A percentile compares a stretch with the other conserved stretches of the same genome.
phyloP scores from a whole-genome alignment of 1,140 invertebrate genomes.

The Eumaeus atala region DNA sequence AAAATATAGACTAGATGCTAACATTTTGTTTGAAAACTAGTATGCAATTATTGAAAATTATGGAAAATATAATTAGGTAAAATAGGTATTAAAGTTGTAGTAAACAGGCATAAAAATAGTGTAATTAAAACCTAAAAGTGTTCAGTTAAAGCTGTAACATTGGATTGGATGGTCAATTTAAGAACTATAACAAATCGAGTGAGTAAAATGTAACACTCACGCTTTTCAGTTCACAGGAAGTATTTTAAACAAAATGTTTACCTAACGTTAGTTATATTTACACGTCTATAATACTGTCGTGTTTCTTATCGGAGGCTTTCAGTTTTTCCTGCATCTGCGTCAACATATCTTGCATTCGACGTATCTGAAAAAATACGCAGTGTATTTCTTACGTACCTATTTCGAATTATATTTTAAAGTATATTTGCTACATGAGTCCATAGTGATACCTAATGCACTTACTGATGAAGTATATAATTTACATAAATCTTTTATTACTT shows the following conservation, averaged over 20 bases:
- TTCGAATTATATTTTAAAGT: slow-evolving; percentile 8
- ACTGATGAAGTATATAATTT: too few relatives aligned
- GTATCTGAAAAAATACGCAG: slow-evolving; percentile 78
- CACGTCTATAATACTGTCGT: slow-evolving; percentile 88
- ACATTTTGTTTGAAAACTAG: too few relatives aligned
- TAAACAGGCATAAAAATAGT: slow-evolving; percentile 4
- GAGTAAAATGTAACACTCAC: too few relatives aligned
- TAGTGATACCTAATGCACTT: too few relatives aligned
- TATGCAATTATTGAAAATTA: too few relatives aligned
- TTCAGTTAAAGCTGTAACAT: slow-evolving; percentile 1
- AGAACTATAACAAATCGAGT: too few relatives aligned
- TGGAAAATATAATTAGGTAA: too few relatives aligned
- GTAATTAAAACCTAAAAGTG: slow-evolving; percentile 7
- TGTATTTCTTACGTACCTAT: too few relatives aligned
- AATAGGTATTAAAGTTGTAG: background rate
- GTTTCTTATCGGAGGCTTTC: slow-evolving; percentile 85
- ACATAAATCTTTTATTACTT: too few relatives aligned
- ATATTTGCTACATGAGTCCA: background rate
- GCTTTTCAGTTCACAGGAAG: too few relatives aligned
- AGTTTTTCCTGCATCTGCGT: slow-evolving; percentile 97
- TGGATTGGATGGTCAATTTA: background rate
- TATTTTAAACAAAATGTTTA: too few relatives aligned
- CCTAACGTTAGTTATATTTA: slow-evolving; percentile 64
- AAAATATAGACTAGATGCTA: too few relatives aligned
- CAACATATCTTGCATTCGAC: slow-evolving; percentile 96